Evolutionary conservation across 2,888 invertebrate species (phyloP).

Genomic region (Himalopsyche anomala): DNA sequence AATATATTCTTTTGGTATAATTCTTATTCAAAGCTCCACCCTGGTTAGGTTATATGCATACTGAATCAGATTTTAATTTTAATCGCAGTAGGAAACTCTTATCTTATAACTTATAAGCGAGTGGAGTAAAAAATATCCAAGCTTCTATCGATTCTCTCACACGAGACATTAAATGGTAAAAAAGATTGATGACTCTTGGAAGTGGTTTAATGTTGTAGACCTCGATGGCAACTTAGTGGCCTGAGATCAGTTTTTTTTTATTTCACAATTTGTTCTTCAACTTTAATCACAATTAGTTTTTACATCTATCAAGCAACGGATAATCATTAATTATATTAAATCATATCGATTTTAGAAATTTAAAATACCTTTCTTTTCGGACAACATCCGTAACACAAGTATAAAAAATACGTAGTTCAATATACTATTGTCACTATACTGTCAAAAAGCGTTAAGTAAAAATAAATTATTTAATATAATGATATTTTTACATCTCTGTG

Average conservation of each 20-base stretch:
- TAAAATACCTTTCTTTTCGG: too few relatives aligned
- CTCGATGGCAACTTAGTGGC: slow-evolving; percentile 34
- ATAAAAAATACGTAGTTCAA: too few relatives aligned
- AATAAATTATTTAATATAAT: too few relatives aligned
- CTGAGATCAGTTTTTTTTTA: slow-evolving; percentile 1
- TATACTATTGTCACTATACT: too few relatives aligned
- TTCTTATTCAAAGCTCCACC: not conserved
- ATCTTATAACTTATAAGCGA: slow-evolving; percentile 4
- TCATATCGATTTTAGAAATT: too few relatives aligned
- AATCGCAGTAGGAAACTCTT: slow-evolving; percentile 30
- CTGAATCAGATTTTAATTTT: slow-evolving; percentile 25
- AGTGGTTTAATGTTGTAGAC: slow-evolving; percentile 57
- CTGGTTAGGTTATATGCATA: not conserved
- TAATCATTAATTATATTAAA: too few relatives aligned
- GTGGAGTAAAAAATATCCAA: slow-evolving; percentile 52
- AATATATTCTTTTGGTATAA: too few relatives aligned
- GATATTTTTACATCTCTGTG: too few relatives aligned
- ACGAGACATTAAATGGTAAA: slow-evolving; percentile 60
- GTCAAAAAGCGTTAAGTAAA: too few relatives aligned
- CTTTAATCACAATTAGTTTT: not conserved
- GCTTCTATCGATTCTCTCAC: slow-evolving; percentile 59
- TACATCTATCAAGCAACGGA: too few relatives aligned
- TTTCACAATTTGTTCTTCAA: slow-evolving; percentile 26
- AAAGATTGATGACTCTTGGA: slow-evolving; percentile 58
- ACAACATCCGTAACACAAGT: too few relatives aligned